phyloP scores from a whole-genome alignment of 2,888 invertebrate species.

The Rotaria socialis region DNA sequence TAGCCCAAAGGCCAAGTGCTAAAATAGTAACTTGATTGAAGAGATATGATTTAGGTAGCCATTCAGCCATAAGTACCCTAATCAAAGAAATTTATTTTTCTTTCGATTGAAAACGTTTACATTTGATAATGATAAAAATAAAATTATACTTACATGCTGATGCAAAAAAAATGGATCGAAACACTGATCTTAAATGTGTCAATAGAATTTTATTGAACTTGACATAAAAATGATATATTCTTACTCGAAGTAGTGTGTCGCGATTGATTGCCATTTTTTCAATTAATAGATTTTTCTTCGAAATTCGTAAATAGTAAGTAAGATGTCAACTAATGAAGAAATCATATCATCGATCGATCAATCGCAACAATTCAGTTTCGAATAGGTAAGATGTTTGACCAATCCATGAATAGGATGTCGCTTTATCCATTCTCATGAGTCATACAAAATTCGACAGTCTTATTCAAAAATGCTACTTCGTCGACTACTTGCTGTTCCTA shows the following conservation, averaged over 20 bases:
- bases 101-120: too few relatives aligned
- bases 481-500: background rate
- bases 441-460: background rate
- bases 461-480: background rate
- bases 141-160: background rate
- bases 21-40: background rate
- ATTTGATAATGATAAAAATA: too few relatives aligned
- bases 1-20: background rate
- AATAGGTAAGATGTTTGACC: background rate
- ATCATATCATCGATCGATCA: too few relatives aligned
- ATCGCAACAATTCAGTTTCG: too few relatives aligned
- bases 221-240: background rate
- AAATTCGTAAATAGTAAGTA: too few relatives aligned
- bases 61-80: conserved; percentile 8
- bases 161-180: background rate
- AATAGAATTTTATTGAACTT: background rate
- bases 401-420: background rate
- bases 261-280: background rate
- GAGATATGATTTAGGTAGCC: background rate
- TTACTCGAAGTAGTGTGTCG: background rate
- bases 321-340: too few relatives aligned
- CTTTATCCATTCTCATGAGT: background rate
- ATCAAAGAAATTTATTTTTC: too few relatives aligned
- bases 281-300: too few relatives aligned
- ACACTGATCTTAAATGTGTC: background rate